Percentiles rank a stretch among this genome's conserved stretches.
Evolutionary conservation across 2,888 invertebrate genomes (phyloP).

Genomic region (Volucella zonaria): DNA sequence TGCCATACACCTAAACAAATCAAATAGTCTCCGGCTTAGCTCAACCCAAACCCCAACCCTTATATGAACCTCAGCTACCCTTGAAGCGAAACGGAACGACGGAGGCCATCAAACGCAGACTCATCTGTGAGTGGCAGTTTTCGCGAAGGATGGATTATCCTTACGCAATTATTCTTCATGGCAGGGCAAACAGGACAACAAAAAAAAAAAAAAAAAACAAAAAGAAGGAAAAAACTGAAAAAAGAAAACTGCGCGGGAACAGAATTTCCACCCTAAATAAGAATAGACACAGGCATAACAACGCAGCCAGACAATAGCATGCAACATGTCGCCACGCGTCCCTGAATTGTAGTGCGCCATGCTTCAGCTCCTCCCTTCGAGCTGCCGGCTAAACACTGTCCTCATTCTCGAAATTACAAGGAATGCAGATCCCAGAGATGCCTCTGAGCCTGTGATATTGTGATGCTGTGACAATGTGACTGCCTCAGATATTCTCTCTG

Average conservation of each 20-base stretch:
- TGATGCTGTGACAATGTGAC: conserved; percentile 15
- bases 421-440: conserved; percentile 70
- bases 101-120: conserved; percentile 82
- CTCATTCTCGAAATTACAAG: conserved; percentile 63
- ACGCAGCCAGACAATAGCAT: conserved; percentile 66
- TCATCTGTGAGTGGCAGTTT: conserved; percentile 80
- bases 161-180: conserved; percentile 72
- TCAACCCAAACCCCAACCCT: conserved; percentile 35
- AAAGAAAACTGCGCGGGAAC: conserved; percentile 59
- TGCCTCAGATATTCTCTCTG: not conserved
- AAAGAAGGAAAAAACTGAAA: conserved; percentile 15
- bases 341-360: conserved; percentile 61
- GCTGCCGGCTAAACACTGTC: conserved; percentile 40
- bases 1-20: conserved; percentile 33
- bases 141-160: conserved; percentile 76
- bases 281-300: not conserved
- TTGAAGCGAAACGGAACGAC: conserved; percentile 76
- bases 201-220: conserved; percentile 13
- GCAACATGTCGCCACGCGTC: conserved; percentile 74
- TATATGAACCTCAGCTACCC: conserved; percentile 52
- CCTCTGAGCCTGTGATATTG: not conserved
- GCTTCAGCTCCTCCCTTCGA: conserved; percentile 71
- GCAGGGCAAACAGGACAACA: conserved; percentile 50
- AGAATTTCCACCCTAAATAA: conserved; percentile 62
- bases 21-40: conserved; percentile 62